A percentile compares a stretch with the other conserved stretches of the same genome.
Conservation (phyloP, 2,797 vertebrate species). For the Sebastes minor region DNA sequence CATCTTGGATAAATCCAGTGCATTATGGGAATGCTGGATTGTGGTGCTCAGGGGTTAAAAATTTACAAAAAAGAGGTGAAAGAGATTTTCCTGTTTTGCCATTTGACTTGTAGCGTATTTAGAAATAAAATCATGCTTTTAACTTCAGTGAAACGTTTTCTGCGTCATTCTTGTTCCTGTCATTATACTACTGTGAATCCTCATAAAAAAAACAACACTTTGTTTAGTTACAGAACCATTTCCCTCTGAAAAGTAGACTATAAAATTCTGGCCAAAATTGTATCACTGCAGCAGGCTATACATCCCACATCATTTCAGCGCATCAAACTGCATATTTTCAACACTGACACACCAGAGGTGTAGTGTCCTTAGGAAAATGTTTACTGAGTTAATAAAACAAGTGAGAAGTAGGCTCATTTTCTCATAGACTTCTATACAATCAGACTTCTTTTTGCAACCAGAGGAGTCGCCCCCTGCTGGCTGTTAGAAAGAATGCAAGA, state of each 20-base stretch:
- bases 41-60: constrained; percentile 87
- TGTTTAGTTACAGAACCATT: neutral
- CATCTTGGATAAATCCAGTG: constrained; percentile 82
- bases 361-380: too few species aligned
- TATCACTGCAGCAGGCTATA: neutral
- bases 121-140: constrained; percentile 82
- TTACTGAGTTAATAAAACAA: too few species aligned
- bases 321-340: too few species aligned
- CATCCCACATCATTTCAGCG: too few species aligned
- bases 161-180: constrained; percentile 22
- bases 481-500: too few species aligned
- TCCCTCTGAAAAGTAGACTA: neutral
- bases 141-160: constrained; percentile 40
- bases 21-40: constrained; percentile 82
- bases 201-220: neutral
- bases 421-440: too few species aligned
- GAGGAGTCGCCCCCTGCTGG: too few species aligned
- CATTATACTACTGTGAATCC: neutral
- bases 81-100: constrained; percentile 74
- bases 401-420: too few species aligned
- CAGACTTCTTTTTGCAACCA: too few species aligned
- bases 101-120: constrained; percentile 78
- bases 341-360: too few species aligned
- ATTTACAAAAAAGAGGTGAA: constrained; percentile 67
- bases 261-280: too few species aligned